A percentile compares a stretch with the other conserved stretches of the same genome.
phyloP scores from a whole-genome alignment of 2,113 vertebrate genomes.

The Dasyornis broadbenti region DNA sequence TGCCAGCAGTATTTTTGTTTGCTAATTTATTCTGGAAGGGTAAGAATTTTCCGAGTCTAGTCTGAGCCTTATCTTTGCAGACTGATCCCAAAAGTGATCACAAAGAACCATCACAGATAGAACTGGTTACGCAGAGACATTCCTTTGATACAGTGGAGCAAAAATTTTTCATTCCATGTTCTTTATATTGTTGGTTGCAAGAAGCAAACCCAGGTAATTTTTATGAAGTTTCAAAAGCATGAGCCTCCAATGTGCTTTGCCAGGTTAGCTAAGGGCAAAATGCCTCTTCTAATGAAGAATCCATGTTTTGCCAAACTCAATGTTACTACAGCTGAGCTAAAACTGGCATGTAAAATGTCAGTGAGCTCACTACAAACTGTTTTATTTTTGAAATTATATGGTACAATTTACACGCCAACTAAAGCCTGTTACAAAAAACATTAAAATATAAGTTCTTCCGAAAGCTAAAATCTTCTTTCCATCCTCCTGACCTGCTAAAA shows the following conservation, averaged over 20 bases:
- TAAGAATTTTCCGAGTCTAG: conserved; percentile 37
- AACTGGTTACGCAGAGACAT: neutral
- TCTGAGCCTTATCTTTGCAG: neutral
- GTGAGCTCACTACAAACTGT: neutral
- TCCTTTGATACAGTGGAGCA: neutral
- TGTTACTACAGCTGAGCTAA: neutral
- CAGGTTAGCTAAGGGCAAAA: neutral
- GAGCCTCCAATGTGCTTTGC: neutral
- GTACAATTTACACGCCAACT: neutral
- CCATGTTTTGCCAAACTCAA: neutral
- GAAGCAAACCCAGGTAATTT: neutral
- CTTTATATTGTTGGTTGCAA: neutral
- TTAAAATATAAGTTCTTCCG: neutral
- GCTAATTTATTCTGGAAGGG: conserved; percentile 48
- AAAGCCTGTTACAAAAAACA: neutral
- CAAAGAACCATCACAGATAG: neutral
- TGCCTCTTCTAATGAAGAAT: neutral
- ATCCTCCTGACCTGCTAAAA: neutral
- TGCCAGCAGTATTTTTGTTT: conserved; percentile 15
- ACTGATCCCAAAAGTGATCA: neutral
- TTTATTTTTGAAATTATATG: neutral
- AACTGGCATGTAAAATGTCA: neutral
- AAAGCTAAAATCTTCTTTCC: neutral
- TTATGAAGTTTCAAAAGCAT: neutral
- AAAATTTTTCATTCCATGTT: neutral